Percentiles rank a stretch among this genome's conserved stretches.
Evolutionary conservation across 1,140 invertebrate species (phyloP).

Genomic region (Tetramorium simillimum): DNA sequence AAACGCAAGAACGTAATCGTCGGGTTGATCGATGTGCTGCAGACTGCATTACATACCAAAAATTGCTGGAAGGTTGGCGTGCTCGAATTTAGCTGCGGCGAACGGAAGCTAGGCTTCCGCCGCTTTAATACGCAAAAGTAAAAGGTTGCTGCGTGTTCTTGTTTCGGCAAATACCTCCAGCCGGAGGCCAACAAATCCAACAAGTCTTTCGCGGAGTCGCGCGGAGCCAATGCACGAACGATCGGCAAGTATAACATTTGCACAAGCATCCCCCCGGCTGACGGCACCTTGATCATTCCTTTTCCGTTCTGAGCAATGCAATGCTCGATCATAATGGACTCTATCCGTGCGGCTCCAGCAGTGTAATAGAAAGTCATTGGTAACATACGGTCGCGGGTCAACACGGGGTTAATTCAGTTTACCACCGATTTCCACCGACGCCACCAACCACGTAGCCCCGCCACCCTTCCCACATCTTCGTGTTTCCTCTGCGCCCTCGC

Average conservation of each 20-base stretch:
- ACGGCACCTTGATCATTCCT: constrained; percentile 17
- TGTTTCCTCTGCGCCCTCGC: constrained; percentile 1
- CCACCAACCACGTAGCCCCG: constrained; percentile 31
- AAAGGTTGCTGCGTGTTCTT: constrained; percentile 35
- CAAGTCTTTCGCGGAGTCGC: constrained; percentile 8
- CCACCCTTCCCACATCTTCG: background rate
- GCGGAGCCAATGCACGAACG: background rate
- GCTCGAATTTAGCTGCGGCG: constrained; percentile 38
- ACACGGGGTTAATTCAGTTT: constrained; percentile 78
- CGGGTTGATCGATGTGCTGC: constrained; percentile 52
- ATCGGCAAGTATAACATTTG: constrained; percentile 36
- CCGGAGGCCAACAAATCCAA: background rate
- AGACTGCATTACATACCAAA: constrained; percentile 59
- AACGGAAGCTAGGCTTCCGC: constrained; percentile 52
- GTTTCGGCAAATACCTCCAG: constrained; percentile 28
- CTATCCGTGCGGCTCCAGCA: background rate
- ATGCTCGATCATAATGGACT: constrained; percentile 61
- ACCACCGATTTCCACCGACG: constrained; percentile 74
- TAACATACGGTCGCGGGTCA: constrained; percentile 75
- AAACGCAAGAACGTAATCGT: constrained; percentile 59
- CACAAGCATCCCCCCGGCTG: constrained; percentile 11
- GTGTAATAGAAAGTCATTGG: constrained; percentile 77
- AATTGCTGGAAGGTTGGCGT: constrained; percentile 54
- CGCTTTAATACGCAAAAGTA: constrained; percentile 36
- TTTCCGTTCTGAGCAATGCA: background rate